Evolutionary conservation across 2,113 vertebrate species (phyloP), one percentile per base, ranked within the genome.

Genomic region (Solea solea): DNA sequence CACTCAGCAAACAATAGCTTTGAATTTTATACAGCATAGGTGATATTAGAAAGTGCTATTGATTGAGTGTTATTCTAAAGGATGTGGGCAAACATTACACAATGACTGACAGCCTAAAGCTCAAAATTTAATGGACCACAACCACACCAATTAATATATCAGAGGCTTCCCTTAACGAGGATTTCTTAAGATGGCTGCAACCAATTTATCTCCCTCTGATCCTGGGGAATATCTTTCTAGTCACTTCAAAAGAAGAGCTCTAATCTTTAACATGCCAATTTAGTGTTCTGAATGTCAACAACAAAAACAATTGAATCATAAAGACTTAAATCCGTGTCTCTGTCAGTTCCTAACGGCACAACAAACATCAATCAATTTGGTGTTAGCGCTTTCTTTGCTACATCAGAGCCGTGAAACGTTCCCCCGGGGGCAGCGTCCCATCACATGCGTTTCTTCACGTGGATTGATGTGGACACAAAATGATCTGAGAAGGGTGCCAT

Each of bases 161-260:
- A 78, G 67, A 72, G 39, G 48, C 15, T 79, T 42, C 62, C 45
- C 61, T 72, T 60, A 73, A 80, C 13, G 12, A 72, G 68, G 46
- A 48, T 68, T 68, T 88, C 71, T 73, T 78, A 59, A 77, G 25
- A 82, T 72, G 63, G 41, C 76, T 77, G 62, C 65, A 78, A 75
- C 66, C 50, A 90, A 88, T 89, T 83, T 82, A 83, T 85, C 83
- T 78, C 55, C 69, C 40, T 64, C 69, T 80, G 78, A 84, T 82
- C 80, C 42, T 63, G 27, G 71, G 77, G 73, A 68, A 55, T 50
- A 6, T 42, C 69, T 62, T 74, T 80, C 39, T 51, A 76, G 58
- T 78, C 76, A 73, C 75, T 81, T 80, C 76, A 86, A 80, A 85
- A 63, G 42, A 74, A 74, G 41, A 15, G 72, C 27, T 64, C 55